Base-by-base conservation (phyloP, 1,140 invertebrate genomes). In the Diuraphis noxia region DNA sequence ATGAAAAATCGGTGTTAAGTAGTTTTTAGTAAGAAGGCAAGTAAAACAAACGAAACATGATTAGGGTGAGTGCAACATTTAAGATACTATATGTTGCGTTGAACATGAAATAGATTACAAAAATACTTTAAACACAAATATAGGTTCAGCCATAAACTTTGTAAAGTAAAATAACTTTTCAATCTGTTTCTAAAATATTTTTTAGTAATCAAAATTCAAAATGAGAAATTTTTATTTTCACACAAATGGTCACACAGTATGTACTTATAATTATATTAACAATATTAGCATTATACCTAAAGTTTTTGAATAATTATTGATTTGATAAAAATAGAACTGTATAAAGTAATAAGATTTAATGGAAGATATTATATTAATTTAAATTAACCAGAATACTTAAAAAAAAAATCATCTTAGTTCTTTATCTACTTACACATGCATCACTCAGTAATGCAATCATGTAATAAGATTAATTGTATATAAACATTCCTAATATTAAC, bases 1-100 rank as follows among this genome's bases (percentile, higher is more conserved):
- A 49, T 86, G 84, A 86, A 86, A 86, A 86, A 86, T 52, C 34
- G 85, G 85, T 49, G 34, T 86, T 86, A 86, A 86, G 85, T 86
- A 49, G 85, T 86, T 86, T 86, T 86, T 86, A 25, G 21, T 34
- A 86, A 49, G 34, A 36, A 52, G 34, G 46, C 46, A 56, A 72
- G 52, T 72, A 43, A 88, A 88, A 63, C 49, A 88, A 43, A 88
- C 72, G 63, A 88, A 88, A 88, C 56, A 34, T 77, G 87, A 88
- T 88, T 88, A 88, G 19, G 30, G 52, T 43, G 87, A 88, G 52
- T 88, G 87, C 52, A 41, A n/a, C 38, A 43, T 88, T 88, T 72
- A 40, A 63, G 86, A 63, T n/a, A 41, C 17, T 40, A 41, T 40
- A 41, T 72, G 52, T 88, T 8, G 38, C 25, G 38, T 41, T 40